Evolutionary conservation across 2,888 invertebrate species (phyloP).

Genomic region (Drosophila kambysellisi): DNA sequence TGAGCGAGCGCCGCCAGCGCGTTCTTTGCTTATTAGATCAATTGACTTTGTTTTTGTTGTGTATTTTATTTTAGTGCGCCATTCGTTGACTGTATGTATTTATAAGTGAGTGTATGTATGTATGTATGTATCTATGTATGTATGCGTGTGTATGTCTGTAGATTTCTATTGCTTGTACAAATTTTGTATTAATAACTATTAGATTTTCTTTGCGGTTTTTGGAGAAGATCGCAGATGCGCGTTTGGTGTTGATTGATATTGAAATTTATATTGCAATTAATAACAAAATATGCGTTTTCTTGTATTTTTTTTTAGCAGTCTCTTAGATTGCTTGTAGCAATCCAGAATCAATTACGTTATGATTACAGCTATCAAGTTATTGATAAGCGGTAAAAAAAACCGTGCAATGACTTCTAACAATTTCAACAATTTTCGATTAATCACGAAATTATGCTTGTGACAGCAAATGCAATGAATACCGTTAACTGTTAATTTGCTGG

Average conservation of each 20-base stretch:
- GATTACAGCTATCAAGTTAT: background rate
- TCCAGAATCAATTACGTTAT: background rate
- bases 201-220: slow-evolving; percentile 28
- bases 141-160: background rate
- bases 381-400: background rate
- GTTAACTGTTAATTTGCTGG: slow-evolving; percentile 35
- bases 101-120: background rate
- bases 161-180: slow-evolving; percentile 44
- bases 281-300: background rate
- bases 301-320: background rate
- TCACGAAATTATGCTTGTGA: slow-evolving; percentile 1
- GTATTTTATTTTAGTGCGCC: slow-evolving; percentile 47
- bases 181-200: slow-evolving; percentile 49
- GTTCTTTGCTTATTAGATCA: slow-evolving; percentile 74
- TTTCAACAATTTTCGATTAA: background rate
- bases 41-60: slow-evolving; percentile 62
- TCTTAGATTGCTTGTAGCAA: background rate
- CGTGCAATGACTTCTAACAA: background rate
- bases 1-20: slow-evolving; percentile 46
- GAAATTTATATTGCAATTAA: background rate
- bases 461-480: slow-evolving; percentile 16
- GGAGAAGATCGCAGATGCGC: slow-evolving; percentile 42
- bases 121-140: background rate
- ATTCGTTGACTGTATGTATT: slow-evolving; percentile 38
- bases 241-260: slow-evolving; percentile 48